Evolutionary conservation across 92 coral and sea anemone genomes (phyloP), one percentile per base, ranked within the genome.

Genomic region (Hydrozoanthus gracilis): DNA sequence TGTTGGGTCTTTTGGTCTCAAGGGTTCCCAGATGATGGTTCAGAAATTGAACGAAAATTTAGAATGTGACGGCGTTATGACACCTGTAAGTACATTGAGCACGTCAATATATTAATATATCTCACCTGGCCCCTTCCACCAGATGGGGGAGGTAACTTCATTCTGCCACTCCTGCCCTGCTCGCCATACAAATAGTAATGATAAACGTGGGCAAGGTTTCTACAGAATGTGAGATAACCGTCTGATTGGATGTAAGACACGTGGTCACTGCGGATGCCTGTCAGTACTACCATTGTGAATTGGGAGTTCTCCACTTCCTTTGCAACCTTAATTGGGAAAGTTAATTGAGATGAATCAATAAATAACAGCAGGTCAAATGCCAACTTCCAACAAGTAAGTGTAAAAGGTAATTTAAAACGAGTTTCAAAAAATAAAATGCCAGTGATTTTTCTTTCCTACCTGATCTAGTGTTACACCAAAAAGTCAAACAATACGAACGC

Each of bases 111-210:
- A 27, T 27, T 3, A 16, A 35, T 3, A 49, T 48, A 10, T 66
- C 88, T 87, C 87, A 90, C 93, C 77, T 89, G 93, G 45, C 84
- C 65, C 70, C 68, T 87, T 3, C 87, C 83, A 56, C 89, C 88
- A 10, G 79, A 84, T 4, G 87, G 58, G 14, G 92, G 62, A 4
- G 98, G 95, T 45, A 94, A 83, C 83, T 88, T 89, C 98, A 94
- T 94, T 80, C 86, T 92, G 2, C 95, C 94, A 51, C 92, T 87
- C 46, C 98, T 83, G 18, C 98, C 98, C 4, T 83, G 88, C 44
- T 92, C 95, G 11, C 98, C 98, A 90, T 89, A 94, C 46, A 94
- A 58, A 71, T 94, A 94, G 69, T 92, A 94, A 83, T 94, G 98
- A 77, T 94, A 94, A 58, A 94, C 98, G 75, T 94, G 98, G 16